Base-by-base conservation (phyloP, 2,797 vertebrate genomes). In the Enteromius radiatus region DNA sequence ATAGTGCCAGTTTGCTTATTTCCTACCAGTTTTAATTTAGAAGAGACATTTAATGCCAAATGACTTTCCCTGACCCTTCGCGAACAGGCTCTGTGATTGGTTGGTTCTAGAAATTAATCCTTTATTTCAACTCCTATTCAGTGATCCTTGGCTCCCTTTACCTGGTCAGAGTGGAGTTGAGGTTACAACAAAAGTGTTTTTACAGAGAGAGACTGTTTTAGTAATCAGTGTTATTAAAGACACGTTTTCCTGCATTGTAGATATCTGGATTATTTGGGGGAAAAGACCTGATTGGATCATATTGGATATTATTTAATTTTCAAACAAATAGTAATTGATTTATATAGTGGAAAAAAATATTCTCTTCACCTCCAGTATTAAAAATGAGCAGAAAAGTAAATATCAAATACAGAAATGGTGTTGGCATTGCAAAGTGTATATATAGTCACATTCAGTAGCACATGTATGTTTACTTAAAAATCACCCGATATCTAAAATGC, bases 1-100 rank as follows among this genome's bases (percentile, higher is more conserved):
- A 68, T 43, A 74, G 33, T 82, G 79, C 61, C 75, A 70, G 26
- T 61, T 68, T 69, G 69, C 43, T 65, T 81, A 49, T 28, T 59
- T 61, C 23, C 73, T 54, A 49, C 41, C 43, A 43, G 68, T 76
- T 23, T 68, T 54, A 21, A 54, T 76, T 54, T 64, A 67, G 61
- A 67, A 75, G 31, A 81, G 28, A 76, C 71, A 61, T 68, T 47
- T 19, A 33, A 56, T 67, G 81, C 70, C 12, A 78, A 43, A 56
- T 56, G 68, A 81, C 54, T 77, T 85, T 52, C 28, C 45, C 64
- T 49, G 70, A 12, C 61, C 17, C 31, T 41, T 43, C 54, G 21
- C 15, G 33, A 38, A 59, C 54, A 65, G 65, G 41, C 52, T 33
- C 19, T 56, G 28, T 79, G 79, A 84, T 71, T 71, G 68, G 71